Base-by-base conservation (phyloP, 2,888 invertebrate genomes). In the Drosophila suboccidentalis region DNA sequence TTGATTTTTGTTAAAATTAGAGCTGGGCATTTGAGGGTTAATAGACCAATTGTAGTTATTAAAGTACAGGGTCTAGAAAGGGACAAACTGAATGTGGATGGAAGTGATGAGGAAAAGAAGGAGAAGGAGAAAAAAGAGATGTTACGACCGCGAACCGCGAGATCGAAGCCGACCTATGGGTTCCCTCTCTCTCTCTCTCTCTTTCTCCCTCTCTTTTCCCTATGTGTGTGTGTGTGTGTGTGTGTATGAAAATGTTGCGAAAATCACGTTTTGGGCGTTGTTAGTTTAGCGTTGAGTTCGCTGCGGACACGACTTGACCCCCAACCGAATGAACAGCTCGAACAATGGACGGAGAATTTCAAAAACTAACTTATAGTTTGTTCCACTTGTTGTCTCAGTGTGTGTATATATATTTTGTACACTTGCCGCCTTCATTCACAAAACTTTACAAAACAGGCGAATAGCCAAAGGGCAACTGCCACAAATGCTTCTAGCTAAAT, bases 231-330 rank as follows among this genome's bases (percentile, higher is more conserved):
- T 29, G 5, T 32, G 13, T 19, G 9, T 51, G 15, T 44, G 47
- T 63, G 64, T 71, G 60, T 51, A 60, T 58, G 61, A 86, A 82
- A 71, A 80, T 85, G 80, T 78, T 66, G 84, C 69, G 80, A 88
- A 85, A 85, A 85, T 88, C 84, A 85, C 84, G 84, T 85, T 85
- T 78, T 71, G 80, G 80, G 84, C 87, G 84, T 87, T 88, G 81
- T 87, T 85, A 78, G 81, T 83, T 86, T 77, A 78, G 53, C 68
- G 82, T 67, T 84, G 78, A 75, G 69, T 29, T 29, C 66, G 69
- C 26, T 67, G 65, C 46, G 53, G 72, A 67, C 76, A 77, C 76
- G 78, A 77, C 68, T 72, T 72, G 61, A 64, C 75, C 72, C 78
- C 79, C 75, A 75, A 51, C 59, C 70, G 72, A 76, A 46, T 57